phyloP scores from a whole-genome alignment of 2,113 vertebrate genomes.

The Apistogramma diplotaenia region DNA sequence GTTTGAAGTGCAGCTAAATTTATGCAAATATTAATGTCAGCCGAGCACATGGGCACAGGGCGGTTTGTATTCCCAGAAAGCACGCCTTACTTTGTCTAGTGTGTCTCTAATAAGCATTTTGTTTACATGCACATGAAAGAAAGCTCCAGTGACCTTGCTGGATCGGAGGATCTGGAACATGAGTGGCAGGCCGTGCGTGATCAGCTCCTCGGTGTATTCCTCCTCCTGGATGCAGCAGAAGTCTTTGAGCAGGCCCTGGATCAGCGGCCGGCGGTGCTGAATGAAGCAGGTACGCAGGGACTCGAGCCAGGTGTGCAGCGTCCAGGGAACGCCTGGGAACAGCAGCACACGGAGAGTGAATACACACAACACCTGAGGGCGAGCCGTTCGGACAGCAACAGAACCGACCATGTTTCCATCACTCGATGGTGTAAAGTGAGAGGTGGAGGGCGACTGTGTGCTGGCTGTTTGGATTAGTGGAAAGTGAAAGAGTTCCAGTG shows the following conservation, averaged over 20 bases:
- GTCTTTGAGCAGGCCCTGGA: slow-evolving; percentile 81
- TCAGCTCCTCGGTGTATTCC: slow-evolving; percentile 81
- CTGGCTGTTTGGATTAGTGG: neutral
- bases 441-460: slow-evolving; percentile 1
- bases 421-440: neutral
- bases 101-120: slow-evolving; percentile 24
- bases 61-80: slow-evolving; percentile 10
- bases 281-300: slow-evolving; percentile 77
- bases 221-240: slow-evolving; percentile 81
- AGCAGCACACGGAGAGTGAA: slow-evolving; percentile 31
- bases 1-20: slow-evolving; percentile 18
- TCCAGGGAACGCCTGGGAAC: slow-evolving; percentile 80
- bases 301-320: slow-evolving; percentile 82
- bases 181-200: slow-evolving; percentile 80
- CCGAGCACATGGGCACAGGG: neutral
- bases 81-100: neutral
- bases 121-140: slow-evolving; percentile 8
- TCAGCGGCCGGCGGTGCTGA: slow-evolving; percentile 78
- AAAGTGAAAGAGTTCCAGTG: neutral
- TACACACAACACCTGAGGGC: neutral
- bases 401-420: slow-evolving; percentile 67
- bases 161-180: slow-evolving; percentile 82
- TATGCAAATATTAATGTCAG: slow-evolving; percentile 46
- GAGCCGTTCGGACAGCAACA: slow-evolving; percentile 2
- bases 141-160: slow-evolving; percentile 74